Evolutionary conservation across 2,888 invertebrate species (phyloP), one percentile per base, ranked within the genome.

Genomic region (Griposia aprilina): DNA sequence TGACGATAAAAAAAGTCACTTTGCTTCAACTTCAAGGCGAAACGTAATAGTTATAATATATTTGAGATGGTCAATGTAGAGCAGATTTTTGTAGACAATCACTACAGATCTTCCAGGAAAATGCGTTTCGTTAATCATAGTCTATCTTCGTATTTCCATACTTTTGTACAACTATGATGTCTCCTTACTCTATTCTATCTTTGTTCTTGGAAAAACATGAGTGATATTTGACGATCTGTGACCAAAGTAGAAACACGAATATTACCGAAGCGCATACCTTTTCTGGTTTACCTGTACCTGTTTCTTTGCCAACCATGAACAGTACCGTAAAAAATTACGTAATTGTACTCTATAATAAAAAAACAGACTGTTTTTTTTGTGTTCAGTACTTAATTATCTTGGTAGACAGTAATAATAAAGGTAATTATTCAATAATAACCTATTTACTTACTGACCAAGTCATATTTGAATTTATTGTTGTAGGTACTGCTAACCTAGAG

Each of bases 1-100:
- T 26, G 30, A 23, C 26, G 50, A 66, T 73, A 82, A 82, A 82
- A 82, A 77, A 82, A 83, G 26, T 63, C 63, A 78, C 57, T 76
- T 71, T 36, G 36, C n/a, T 77, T 69, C 63, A 72, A 82, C 65
- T 76, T 83, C 83, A 83, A 81, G 78, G 83, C 36, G 36, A 82
- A 15, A 75, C 2, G 1, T 73, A 59, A 52, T 69, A 59, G n/a
- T n/a, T n/a, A n/a, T n/a, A n/a, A 30, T 66, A 70, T 26, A 6
- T 57, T 50, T 60, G 20, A 3, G n/a, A 57, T 66, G n/a, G 26
- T 70, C 55, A 66, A 70, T 70, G 2, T 66, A 13, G 69, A 77
- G 52, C 20, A 82, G 6, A 26, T 48, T 65, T 57, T 55, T 26
- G 3, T 10, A 76, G 2, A 48, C 30, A 30, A 2, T 0, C 10